phyloP scores from a whole-genome alignment of 92 coral and sea anemone genomes.

The Siderastrea siderea region DNA sequence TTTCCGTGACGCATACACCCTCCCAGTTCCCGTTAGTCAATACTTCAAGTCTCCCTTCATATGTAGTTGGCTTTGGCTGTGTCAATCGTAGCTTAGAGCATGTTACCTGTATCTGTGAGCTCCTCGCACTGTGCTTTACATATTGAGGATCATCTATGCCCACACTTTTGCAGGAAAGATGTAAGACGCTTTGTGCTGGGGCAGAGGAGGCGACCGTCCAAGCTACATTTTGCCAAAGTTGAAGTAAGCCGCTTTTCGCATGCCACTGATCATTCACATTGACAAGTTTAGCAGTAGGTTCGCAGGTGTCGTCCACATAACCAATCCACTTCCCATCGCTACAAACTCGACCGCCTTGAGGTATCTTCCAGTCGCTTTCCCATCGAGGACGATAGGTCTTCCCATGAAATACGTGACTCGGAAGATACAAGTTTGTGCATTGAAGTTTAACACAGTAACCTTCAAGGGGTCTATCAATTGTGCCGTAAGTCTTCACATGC shows the following conservation, averaged over 20 bases:
- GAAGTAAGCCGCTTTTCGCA: slow-evolving; percentile 13
- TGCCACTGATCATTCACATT: background rate
- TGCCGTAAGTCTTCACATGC: slow-evolving; percentile 13
- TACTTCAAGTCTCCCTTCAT: slow-evolving; percentile 49
- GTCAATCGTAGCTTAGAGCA: slow-evolving; percentile 43
- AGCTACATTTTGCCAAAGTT: slow-evolving; percentile 28
- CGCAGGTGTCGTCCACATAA: slow-evolving; percentile 26
- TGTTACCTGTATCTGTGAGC: background rate
- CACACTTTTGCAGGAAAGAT: slow-evolving; percentile 8
- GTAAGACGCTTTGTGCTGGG: background rate
- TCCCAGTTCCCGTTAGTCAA: slow-evolving; percentile 21
- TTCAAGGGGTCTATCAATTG: slow-evolving; percentile 16
- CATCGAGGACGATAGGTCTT: slow-evolving; percentile 19
- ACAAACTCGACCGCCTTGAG: background rate
- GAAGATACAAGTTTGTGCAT: slow-evolving; percentile 11
- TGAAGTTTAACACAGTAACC: slow-evolving; percentile 44
- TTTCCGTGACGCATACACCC: slow-evolving; percentile 23
- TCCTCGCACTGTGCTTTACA: background rate
- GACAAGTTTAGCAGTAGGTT: background rate
- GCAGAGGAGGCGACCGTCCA: background rate
- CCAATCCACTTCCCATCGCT: slow-evolving; percentile 25
- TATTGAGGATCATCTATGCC: background rate
- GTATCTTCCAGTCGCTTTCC: slow-evolving; percentile 42
- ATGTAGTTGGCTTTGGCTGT: slow-evolving; percentile 10
- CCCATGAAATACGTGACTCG: slow-evolving; percentile 10